Evolutionary conservation across 2,113 vertebrate species (phyloP), one percentile per base, ranked within the genome.

Genomic region (Neopipo cinnamomea): DNA sequence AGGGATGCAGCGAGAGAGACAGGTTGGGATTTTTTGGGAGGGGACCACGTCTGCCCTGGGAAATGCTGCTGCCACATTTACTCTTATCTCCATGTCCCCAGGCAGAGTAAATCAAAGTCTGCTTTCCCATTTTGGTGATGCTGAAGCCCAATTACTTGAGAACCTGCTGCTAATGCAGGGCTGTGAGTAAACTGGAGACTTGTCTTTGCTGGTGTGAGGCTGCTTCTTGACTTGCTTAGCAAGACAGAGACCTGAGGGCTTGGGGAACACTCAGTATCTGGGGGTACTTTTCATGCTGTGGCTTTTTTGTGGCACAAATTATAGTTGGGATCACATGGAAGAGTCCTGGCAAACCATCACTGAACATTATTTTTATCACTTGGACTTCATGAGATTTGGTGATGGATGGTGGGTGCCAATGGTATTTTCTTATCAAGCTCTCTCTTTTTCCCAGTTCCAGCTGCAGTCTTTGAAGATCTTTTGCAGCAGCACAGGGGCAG

Each of bases 391-490:
- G 24, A 49, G 44, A 10, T 33, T 44, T 58, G 58, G 49, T 61
- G 52, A 27, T 3, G 47, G 21, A 19, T 19, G 1, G 2, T 5
- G 62, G 47, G 17, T 42, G 27, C 30, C 37, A 20, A 5, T 11
- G 39, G 6, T 42, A 1, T 13, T 55, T 74, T 42, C 53, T 46
- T 11, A 14, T 46, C 58, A 56, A 70, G 61, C 15, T 33, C 28
- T 73, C 2, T 28, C 24, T 66, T 41, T 65, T 28, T 44, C 6
- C 1, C 68, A 99, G 99, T 98, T 99, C n/a, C 99, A 99, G 98
- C 97, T 99, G 77, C 99, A 99, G 97, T 97, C 97, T n/a, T 98
- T 99, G 97, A 98, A 98, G 96, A 97, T 99, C 3, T 11, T 98
- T 66, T 99, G 99, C 95, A 98, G 98, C 95, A 99, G 97, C 9